These are phyloP conservation scores for Drosophila paranaensis DNA, from an alignment of 2,888 invertebrate species.

Conservation along the genomic window DNA sequence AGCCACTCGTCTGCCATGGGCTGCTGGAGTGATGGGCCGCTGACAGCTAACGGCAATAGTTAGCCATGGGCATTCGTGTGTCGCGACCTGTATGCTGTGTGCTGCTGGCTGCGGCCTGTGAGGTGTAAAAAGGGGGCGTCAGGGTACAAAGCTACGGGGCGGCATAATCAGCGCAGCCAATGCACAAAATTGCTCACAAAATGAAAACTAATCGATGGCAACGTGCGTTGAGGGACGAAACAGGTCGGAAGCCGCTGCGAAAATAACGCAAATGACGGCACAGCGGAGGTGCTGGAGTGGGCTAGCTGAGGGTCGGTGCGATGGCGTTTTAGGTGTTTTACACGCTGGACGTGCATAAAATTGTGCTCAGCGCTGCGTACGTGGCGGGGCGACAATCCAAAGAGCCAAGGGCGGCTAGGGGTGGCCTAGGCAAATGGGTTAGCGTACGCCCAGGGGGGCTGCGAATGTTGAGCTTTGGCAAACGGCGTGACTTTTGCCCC, in stretches of 20 bases:
- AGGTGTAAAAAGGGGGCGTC: not conserved
- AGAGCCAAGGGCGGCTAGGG: not conserved
- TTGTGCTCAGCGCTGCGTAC: conserved; percentile 68
- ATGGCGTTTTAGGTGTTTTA: conserved; percentile 77
- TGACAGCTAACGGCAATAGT: conserved; percentile 47
- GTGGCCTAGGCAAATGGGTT: not conserved
- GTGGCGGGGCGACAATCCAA: conserved; percentile 43
- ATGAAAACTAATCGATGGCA: conserved; percentile 82
- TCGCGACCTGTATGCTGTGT: not conserved
- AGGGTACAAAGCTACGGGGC: conserved; percentile 22
- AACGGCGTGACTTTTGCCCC: conserved; percentile 25
- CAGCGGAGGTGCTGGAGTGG: not conserved
- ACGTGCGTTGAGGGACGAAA: conserved; percentile 31
- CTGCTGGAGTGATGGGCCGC: conserved; percentile 21
- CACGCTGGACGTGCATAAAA: conserved; percentile 81
- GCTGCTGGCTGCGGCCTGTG: not conserved
- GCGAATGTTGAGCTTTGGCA: conserved; percentile 7
- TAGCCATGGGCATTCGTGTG: conserved; percentile 21
- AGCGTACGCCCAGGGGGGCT: not conserved
- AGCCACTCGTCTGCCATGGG: conserved; percentile 38
- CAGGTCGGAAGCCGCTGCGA: conserved; percentile 44
- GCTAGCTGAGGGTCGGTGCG: conserved; percentile 31
- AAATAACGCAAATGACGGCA: conserved; percentile 46
- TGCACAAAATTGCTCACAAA: conserved; percentile 72
- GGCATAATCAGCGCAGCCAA: conserved; percentile 72